Base-by-base conservation (phyloP, 2,797 vertebrate genomes). In the Esox masquinongy region DNA sequence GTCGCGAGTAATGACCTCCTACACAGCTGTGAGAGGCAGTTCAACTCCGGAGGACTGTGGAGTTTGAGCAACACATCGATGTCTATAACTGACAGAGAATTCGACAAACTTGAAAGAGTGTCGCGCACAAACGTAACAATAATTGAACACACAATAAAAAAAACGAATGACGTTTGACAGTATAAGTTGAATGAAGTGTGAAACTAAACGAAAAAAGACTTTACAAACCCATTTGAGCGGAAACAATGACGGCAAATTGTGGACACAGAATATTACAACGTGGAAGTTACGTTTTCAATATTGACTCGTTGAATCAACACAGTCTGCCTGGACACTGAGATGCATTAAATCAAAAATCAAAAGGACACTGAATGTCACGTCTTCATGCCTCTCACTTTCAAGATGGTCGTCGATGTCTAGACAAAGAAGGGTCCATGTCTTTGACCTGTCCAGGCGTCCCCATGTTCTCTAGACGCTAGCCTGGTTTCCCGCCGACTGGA, bases 371-470 rank as follows among this genome's bases (percentile, higher is more conserved):
- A 84, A 74, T 85, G 79, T 70, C 69, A 83, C 80, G 82, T 24
- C 73, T 79, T 11, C 5, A 63, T 66, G 79, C 82, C 78, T 80
- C 89, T 92, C 86, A 86, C 90, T 81, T 70, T 84, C 72, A 83
- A 80, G 72, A 68, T 1, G 49, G 83, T 79, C 15, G 51, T 79
- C 80, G 74, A 11, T 7, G 59, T 63, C 74, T 77, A 22, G 63
- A 43, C 59, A 47, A 49, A 63, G 73, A 56, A 81, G 72, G 51
- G 77, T 67, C 43, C 12, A 71, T 70, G 75, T 15, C 79, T 51
- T 74, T 78, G 7, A 3, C 68, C 81, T 78, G 84, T 86, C 85
- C 79, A 84, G 84, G 80, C 85, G 84, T 82, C 82, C 81, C 80
- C 56, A 22, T 12, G 56, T 61, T 11, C 56, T 87, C 84, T 84